Conservation (phyloP, 2,797 vertebrate species). For the Alcedo quadribrachys region DNA sequence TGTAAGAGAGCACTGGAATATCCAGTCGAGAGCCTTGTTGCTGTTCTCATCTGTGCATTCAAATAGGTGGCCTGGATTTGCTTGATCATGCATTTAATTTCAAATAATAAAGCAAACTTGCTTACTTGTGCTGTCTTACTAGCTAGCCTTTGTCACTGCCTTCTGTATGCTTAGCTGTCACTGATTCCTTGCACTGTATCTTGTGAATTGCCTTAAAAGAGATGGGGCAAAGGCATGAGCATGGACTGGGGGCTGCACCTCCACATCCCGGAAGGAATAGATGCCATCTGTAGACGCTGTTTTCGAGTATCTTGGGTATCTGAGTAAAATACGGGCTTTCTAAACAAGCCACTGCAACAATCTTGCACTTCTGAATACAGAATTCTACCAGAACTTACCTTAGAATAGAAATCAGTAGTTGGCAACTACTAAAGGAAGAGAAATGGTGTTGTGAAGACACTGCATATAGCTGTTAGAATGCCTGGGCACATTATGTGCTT, state of each 20-base stretch:
- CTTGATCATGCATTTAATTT: neutral
- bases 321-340: neutral
- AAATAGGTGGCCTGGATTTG: neutral
- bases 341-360: neutral
- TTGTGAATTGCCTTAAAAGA: neutral
- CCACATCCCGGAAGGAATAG: neutral
- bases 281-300: neutral
- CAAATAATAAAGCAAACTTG: neutral
- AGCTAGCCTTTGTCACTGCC: neutral
- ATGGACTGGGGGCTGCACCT: neutral
- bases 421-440: neutral
- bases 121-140: neutral
- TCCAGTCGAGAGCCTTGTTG: rapidly evolving
- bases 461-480: neutral
- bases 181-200: neutral
- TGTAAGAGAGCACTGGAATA: rapidly evolving
- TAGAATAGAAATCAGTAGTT: neutral
- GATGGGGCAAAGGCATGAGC: neutral
- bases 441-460: neutral
- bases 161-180: neutral
- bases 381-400: neutral
- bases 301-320: neutral
- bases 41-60: neutral
- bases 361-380: neutral
- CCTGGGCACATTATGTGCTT: neutral